These are phyloP conservation scores for Erebia aethiops DNA, from an alignment of 2,888 invertebrate genomes.

Conservation along the genomic window DNA sequence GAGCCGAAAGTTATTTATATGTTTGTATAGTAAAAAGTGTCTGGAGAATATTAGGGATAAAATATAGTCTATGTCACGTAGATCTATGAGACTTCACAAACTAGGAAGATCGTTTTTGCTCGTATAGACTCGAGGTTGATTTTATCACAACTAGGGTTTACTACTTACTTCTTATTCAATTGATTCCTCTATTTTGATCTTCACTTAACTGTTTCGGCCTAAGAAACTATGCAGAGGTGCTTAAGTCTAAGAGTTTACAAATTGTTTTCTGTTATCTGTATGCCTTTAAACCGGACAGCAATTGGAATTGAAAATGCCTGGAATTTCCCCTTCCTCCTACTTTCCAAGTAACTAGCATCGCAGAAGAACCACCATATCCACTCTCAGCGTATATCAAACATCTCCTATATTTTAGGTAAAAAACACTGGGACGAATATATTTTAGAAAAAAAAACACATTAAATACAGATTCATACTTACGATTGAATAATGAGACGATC, in stretches of 20 bases:
- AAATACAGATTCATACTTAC: no score
- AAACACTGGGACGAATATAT: no score
- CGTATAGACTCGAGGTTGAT: neutral
- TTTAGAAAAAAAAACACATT: no score
- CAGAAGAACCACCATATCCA: no score
- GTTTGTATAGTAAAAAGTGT: conserved; percentile 15
- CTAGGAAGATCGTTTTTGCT: neutral
- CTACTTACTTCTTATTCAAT: no score
- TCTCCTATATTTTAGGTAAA: no score
- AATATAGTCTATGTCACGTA: conserved; percentile 11
- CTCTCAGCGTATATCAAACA: no score
- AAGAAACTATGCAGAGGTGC: neutral
- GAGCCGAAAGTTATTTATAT: conserved; percentile 5
- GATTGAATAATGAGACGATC: neutral
- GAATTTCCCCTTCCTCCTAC: no score
- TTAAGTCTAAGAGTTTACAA: neutral
- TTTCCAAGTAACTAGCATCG: no score
- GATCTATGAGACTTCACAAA: conserved; percentile 1
- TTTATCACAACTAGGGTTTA: neutral
- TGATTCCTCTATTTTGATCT: neutral
- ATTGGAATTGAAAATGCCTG: no score
- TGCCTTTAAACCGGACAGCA: neutral
- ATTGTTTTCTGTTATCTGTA: neutral
- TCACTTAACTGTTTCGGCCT: neutral
- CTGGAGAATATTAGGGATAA: conserved; percentile 2